A percentile compares a stretch with the other conserved stretches of the same genome.
Conservation (phyloP, 2,797 vertebrate species). For the Enteromius viviparus region DNA sequence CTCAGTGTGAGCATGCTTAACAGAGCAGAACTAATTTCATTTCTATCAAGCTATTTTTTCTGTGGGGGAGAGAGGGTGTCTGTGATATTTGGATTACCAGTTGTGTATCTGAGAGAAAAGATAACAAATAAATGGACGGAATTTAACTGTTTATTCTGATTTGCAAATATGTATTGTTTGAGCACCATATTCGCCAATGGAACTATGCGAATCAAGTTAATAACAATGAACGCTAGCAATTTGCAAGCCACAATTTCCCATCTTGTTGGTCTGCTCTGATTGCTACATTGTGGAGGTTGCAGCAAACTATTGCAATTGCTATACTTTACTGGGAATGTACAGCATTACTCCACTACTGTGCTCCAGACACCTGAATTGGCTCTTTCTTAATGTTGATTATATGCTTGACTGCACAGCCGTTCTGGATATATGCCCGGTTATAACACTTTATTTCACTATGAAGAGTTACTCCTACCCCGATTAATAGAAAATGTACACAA, state of each 20-base stretch:
- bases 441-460: neutral
- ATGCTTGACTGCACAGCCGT: conserved; percentile 10
- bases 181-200: neutral
- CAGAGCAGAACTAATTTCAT: conserved; percentile 45
- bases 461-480: neutral
- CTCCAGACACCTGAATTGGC: conserved; percentile 26
- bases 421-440: conserved; percentile 10
- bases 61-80: conserved; percentile 15
- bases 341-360: conserved; percentile 9
- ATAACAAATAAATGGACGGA: neutral
- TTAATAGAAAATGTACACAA: conserved; percentile 25
- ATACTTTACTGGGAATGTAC: neutral
- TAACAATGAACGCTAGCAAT: neutral
- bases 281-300: neutral
- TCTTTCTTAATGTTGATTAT: conserved; percentile 22
- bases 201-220: neutral
- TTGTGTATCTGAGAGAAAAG: neutral
- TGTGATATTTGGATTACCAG: neutral
- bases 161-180: neutral
- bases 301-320: neutral
- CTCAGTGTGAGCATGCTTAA: conserved; percentile 10
- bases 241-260: neutral
- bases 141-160: neutral
- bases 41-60: conserved; percentile 38
- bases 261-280: neutral